Evolutionary conservation across 2,797 vertebrate genomes (phyloP).

Genomic region (Dicrostonyx torquatus): DNA sequence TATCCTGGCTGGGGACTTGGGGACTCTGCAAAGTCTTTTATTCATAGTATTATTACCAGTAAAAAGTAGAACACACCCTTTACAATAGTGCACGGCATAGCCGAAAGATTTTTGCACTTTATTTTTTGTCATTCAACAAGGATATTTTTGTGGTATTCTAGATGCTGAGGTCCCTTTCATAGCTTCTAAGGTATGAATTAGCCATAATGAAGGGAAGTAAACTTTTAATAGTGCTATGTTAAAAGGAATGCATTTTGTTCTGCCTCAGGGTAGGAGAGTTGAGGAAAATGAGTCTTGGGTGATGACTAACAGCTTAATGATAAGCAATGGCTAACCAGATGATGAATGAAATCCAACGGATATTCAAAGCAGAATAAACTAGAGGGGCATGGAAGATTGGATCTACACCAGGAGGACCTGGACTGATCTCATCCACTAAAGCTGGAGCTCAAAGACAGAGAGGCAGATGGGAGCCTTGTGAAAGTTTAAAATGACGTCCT

Average conservation of each 20-base stretch:
- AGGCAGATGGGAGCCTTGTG: neutral
- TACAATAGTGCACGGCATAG: neutral
- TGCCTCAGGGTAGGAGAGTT: conserved; percentile 35
- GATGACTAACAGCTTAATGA: conserved; percentile 56
- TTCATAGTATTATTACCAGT: conserved; percentile 38
- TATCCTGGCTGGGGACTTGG: neutral
- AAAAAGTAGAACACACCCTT: neutral
- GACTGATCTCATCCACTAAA: neutral
- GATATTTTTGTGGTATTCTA: neutral
- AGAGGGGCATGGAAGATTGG: neutral
- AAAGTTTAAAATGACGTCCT: neutral
- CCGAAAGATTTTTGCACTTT: conserved; percentile 16
- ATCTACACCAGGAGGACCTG: neutral
- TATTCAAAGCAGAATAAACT: neutral
- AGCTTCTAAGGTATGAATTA: conserved; percentile 17
- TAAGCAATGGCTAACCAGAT: conserved; percentile 20
- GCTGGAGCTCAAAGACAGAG: neutral
- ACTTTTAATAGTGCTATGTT: neutral
- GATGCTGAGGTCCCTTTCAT: neutral
- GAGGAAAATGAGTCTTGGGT: conserved; percentile 38
- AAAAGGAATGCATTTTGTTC: conserved; percentile 48
- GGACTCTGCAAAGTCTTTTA: neutral
- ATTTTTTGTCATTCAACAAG: neutral
- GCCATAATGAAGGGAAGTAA: neutral
- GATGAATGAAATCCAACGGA: neutral